These are phyloP conservation scores for Lochmaea crataegi DNA, from an alignment of 2,888 invertebrate species.

Conservation along the genomic window DNA sequence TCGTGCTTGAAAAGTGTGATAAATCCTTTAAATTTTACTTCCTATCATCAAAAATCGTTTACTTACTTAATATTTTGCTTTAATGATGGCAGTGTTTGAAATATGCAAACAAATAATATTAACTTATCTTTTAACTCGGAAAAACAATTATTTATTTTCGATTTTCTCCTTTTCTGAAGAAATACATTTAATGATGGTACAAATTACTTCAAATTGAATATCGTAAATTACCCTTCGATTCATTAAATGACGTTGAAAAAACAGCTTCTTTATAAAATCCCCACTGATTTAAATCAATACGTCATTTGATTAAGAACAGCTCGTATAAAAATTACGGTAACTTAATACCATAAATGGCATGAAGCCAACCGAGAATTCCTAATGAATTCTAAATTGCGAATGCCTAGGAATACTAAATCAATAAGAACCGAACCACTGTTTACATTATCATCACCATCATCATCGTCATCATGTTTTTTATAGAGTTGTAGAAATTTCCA, in stretches of 20 bases:
- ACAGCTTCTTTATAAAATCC: background rate
- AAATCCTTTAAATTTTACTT: background rate
- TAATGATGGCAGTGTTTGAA: background rate
- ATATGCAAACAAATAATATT: too few relatives aligned
- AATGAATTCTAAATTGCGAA: background rate
- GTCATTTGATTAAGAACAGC: background rate
- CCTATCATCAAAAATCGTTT: background rate
- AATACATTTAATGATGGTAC: too few relatives aligned
- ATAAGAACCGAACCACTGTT: background rate
- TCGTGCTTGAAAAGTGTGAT: slow-evolving; percentile 1
- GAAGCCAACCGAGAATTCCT: background rate
- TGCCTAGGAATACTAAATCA: background rate
- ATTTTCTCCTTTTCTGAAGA: too few relatives aligned
- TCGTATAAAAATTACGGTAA: background rate
- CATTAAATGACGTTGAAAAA: background rate
- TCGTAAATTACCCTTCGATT: background rate
- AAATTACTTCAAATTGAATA: too few relatives aligned
- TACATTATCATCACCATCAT: too few relatives aligned
- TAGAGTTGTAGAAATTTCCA: background rate
- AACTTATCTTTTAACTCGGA: background rate
- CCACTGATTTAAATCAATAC: background rate
- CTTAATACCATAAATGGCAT: background rate
- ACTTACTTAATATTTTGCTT: background rate
- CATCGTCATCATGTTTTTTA: background rate
- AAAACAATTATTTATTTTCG: too few relatives aligned